Conservation (phyloP, 1,140 invertebrate species). For the Orussus abietinus region DNA sequence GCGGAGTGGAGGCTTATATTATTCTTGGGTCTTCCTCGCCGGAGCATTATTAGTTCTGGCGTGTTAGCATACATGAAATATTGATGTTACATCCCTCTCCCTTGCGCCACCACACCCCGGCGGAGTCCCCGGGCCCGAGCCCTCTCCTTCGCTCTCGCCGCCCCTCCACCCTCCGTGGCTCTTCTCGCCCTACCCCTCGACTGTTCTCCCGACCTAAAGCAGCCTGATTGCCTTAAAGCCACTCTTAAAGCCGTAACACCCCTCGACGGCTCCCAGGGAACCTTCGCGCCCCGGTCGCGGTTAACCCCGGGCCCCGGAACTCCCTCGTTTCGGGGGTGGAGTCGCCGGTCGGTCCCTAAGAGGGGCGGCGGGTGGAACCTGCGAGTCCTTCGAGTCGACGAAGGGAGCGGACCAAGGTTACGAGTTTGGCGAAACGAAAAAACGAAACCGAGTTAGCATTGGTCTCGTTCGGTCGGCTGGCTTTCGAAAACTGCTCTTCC, state of each 20-base stretch:
- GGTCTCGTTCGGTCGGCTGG: too few relatives aligned
- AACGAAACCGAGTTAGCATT: too few relatives aligned
- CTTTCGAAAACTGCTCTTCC: too few relatives aligned
- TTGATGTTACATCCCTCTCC: conserved; percentile 49
- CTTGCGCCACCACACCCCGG: conserved; percentile 7
- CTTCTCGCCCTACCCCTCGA: conserved; percentile 4
- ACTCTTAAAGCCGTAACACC: conserved; percentile 10
- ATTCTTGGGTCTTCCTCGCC: conserved; percentile 50
- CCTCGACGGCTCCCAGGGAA: conserved; percentile 1
- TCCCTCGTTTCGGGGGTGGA: too few relatives aligned
- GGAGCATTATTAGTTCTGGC: conserved; percentile 54
- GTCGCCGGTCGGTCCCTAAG: too few relatives aligned
- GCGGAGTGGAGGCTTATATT: conserved; percentile 42
- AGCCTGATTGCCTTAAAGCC: conserved; percentile 15
- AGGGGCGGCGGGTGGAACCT: too few relatives aligned
- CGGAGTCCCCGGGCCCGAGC: conserved; percentile 13
- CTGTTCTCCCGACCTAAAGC: not conserved
- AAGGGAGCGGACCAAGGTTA: too few relatives aligned
- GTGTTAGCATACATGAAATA: conserved; percentile 57
- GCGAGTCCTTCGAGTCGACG: too few relatives aligned
- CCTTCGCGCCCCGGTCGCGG: too few relatives aligned
- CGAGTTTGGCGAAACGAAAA: too few relatives aligned
- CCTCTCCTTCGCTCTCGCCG: conserved; percentile 12
- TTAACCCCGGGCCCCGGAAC: too few relatives aligned
- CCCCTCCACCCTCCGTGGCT: conserved; percentile 16